These are phyloP conservation scores for Pammene fasciana DNA, from an alignment of 2,888 invertebrate species.

Conservation along the genomic window DNA sequence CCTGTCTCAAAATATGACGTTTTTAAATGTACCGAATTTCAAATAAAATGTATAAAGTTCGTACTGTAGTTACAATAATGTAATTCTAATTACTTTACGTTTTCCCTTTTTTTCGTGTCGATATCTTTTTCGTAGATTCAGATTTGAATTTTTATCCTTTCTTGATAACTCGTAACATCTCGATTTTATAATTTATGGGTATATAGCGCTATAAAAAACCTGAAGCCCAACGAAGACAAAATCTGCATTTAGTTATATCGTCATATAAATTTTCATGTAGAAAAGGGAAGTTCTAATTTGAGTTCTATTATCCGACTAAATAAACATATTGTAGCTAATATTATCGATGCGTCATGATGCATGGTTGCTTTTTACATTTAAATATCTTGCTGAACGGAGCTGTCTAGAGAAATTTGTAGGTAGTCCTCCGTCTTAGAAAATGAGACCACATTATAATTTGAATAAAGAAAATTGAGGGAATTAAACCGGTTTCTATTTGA, in stretches of 20 bases:
- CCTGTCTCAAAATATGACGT: slow-evolving; percentile 7
- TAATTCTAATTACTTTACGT: background rate
- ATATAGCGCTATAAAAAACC: no score
- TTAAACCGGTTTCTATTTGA: no score
- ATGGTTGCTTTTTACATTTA: background rate
- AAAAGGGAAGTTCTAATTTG: background rate
- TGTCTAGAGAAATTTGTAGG: slow-evolving; percentile 1
- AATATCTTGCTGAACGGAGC: slow-evolving; percentile 1
- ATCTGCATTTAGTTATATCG: no score
- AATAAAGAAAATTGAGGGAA: background rate
- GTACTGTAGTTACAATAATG: background rate
- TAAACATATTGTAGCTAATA: background rate
- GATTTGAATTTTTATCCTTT: no score
- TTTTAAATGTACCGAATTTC: background rate
- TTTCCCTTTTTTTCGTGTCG: no score
- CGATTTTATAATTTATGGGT: no score
- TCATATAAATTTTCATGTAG: background rate
- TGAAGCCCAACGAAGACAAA: no score
- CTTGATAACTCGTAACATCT: no score
- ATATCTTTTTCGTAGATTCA: no score
- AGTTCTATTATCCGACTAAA: background rate
- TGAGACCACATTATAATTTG: background rate
- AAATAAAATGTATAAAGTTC: background rate
- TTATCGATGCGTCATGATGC: background rate
- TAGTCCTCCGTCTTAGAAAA: slow-evolving; percentile 5